phyloP scores from a whole-genome alignment of 2,113 vertebrate genomes.

The Petromus typicus region DNA sequence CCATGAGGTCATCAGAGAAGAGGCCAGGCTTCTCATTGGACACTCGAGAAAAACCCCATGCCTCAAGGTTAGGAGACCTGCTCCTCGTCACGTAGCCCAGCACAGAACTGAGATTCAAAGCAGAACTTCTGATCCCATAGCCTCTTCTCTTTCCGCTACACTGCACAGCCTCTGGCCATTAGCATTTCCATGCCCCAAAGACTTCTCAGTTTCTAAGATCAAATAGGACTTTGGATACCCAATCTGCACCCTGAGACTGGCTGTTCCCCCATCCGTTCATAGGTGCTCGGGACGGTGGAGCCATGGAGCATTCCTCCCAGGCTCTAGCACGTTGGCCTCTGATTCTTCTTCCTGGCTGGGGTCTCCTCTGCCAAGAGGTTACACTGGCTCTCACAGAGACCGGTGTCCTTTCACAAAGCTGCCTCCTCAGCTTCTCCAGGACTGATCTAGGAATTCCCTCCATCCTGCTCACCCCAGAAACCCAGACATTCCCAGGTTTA shows the following conservation, averaged over 20 bases:
- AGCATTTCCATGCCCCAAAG: not conserved
- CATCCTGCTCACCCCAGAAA: not conserved
- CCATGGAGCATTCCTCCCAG: not conserved
- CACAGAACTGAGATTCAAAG: not conserved
- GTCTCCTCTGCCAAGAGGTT: not conserved
- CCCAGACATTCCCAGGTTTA: not conserved
- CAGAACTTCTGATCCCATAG: slow-evolving; percentile 1
- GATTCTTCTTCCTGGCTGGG: not conserved
- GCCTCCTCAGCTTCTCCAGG: not conserved
- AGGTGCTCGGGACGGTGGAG: not conserved
- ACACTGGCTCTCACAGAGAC: not conserved
- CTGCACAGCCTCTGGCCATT: not conserved
- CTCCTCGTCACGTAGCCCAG: slow-evolving; percentile 70
- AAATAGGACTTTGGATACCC: slow-evolving; percentile 33
- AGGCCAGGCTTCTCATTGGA: not conserved
- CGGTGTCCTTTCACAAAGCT: not conserved
- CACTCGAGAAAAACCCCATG: slow-evolving; percentile 35
- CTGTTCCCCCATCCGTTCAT: slow-evolving; percentile 20
- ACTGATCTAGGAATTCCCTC: not conserved
- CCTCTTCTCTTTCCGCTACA: slow-evolving; percentile 38
- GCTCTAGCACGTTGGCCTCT: accelerated
- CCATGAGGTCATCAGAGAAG: not conserved
- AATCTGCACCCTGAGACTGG: not conserved
- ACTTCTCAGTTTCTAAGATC: slow-evolving; percentile 48
- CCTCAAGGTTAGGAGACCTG: slow-evolving; percentile 58